A percentile compares a stretch with the other conserved stretches of the same genome.
phyloP scores from a whole-genome alignment of 2,888 invertebrate genomes.

The Athalia circularis region DNA sequence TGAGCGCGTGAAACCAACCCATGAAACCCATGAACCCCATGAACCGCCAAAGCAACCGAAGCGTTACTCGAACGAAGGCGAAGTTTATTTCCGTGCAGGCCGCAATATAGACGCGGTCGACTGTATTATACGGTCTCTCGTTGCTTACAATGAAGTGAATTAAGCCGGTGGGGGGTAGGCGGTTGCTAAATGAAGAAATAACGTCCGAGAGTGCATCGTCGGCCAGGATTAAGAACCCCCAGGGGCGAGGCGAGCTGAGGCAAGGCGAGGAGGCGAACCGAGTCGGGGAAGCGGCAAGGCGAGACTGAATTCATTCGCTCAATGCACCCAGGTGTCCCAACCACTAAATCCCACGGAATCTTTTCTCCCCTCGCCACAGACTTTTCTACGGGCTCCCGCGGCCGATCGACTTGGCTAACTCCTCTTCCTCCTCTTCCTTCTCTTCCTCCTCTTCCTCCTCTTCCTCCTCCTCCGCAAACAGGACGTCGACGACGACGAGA shows the following conservation, averaged over 20 bases:
- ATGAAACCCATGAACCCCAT: background rate
- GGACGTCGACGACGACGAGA: background rate
- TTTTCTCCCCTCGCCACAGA: constrained; percentile 50
- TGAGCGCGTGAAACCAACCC: background rate
- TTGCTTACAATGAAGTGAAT: constrained; percentile 47
- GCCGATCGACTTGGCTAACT: constrained; percentile 29
- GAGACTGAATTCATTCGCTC: constrained; percentile 55
- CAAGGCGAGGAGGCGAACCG: background rate
- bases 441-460: background rate
- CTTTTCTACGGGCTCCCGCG: constrained; percentile 49
- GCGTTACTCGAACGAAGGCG: constrained; percentile 4
- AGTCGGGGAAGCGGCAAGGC: background rate
- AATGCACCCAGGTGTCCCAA: constrained; percentile 61
- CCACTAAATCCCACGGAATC: constrained; percentile 58
- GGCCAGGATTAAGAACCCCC: constrained; percentile 59
- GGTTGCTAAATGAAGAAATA: constrained; percentile 63
- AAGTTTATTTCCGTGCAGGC: constrained; percentile 37
- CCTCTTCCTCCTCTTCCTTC: background rate
- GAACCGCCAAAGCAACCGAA: constrained; percentile 4
- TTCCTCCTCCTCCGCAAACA: constrained; percentile 10
- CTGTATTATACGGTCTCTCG: constrained; percentile 46
- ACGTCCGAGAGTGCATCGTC: constrained; percentile 58
- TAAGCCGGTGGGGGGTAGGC: constrained; percentile 46
- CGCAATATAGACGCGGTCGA: constrained; percentile 38
- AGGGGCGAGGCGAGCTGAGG: constrained; percentile 49